phyloP scores from a whole-genome alignment of 2,888 invertebrate genomes.

The Eutolmus rufibarbis region DNA sequence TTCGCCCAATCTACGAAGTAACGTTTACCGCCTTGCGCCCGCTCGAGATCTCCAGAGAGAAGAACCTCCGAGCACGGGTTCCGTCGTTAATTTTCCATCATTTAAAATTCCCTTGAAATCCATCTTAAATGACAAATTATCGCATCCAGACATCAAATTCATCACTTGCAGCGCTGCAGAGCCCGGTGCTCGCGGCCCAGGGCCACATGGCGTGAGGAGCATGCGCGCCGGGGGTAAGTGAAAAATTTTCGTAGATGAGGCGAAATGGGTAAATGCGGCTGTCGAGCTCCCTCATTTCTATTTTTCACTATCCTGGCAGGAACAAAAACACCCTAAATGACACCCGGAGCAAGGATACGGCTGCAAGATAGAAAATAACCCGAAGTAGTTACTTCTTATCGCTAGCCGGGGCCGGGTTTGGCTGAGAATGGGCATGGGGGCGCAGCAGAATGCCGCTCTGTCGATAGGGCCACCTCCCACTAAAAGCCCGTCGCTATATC shows the following conservation, averaged over 20 bases:
- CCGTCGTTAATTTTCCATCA: slow-evolving; percentile 47
- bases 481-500: not conserved
- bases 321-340: slow-evolving; percentile 38
- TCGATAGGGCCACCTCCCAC: slow-evolving; percentile 23
- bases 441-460: not conserved
- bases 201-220: not conserved
- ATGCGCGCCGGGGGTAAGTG: not conserved
- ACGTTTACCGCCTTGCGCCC: not conserved
- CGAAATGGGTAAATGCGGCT: slow-evolving; percentile 25
- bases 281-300: slow-evolving; percentile 26
- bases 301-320: slow-evolving; percentile 36
- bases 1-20: not conserved
- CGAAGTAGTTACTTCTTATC: slow-evolving; percentile 34
- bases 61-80: not conserved
- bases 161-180: slow-evolving; percentile 42
- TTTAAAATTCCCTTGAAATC: slow-evolving; percentile 48
- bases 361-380: slow-evolving; percentile 18
- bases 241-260: slow-evolving; percentile 28
- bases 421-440: not conserved
- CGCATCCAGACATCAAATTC: slow-evolving; percentile 48
- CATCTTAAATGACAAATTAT: slow-evolving; percentile 48
- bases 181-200: not conserved
- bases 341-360: slow-evolving; percentile 28
- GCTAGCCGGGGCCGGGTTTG: not conserved
- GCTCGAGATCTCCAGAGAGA: not conserved